Conservation (phyloP, 1,140 invertebrate species). For the Laupala kohalensis region DNA sequence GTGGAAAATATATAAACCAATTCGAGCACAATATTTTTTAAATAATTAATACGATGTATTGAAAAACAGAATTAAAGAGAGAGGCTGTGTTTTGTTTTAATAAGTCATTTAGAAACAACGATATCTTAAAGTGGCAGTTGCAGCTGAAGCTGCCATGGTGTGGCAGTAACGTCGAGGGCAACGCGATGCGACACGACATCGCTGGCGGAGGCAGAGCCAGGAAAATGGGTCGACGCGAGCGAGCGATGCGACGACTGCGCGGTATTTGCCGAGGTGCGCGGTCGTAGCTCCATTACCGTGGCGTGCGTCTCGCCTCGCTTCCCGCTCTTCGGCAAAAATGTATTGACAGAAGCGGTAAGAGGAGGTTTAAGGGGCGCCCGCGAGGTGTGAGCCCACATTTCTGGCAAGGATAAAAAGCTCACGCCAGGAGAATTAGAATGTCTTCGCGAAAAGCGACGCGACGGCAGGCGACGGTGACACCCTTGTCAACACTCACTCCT, state of each 20-base stretch:
- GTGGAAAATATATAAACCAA: no score
- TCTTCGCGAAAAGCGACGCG: background rate
- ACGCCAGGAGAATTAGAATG: background rate
- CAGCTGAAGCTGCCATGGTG: no score
- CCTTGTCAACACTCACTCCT: background rate
- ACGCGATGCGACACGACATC: no score
- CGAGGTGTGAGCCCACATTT: background rate
- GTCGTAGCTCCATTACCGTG: background rate
- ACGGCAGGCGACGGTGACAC: background rate
- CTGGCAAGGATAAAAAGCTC: background rate
- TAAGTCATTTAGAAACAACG: no score
- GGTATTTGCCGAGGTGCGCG: background rate
- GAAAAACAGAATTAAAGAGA: no score
- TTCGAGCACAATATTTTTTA: no score
- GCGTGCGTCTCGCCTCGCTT: background rate
- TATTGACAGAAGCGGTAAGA: background rate
- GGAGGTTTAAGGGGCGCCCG: background rate
- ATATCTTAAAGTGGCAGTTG: background rate
- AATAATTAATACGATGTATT: no score
- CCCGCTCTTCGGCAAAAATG: background rate
- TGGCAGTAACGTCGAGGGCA: no score
- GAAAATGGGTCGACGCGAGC: background rate
- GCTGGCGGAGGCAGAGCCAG: no score
- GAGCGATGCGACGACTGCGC: no score
- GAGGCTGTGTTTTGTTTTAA: no score